Evolutionary conservation across 2,797 vertebrate species (phyloP).

Genomic region (Urocyon cinereoargenteus): DNA sequence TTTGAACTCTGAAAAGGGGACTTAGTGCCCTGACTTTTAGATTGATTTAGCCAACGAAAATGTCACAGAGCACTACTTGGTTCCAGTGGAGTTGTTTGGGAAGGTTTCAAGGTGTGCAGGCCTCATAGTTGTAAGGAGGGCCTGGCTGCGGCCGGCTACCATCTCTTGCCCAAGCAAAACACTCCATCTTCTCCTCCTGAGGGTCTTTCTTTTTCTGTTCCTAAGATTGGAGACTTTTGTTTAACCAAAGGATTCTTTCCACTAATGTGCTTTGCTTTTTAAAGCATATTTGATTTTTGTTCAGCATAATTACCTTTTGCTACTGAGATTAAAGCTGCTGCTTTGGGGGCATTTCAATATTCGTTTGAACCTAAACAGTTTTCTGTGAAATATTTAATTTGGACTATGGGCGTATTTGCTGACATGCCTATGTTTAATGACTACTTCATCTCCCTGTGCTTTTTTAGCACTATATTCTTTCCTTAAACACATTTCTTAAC

Average conservation of each 20-base stretch:
- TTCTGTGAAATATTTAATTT: neutral
- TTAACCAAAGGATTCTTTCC: neutral
- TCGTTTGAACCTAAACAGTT: neutral
- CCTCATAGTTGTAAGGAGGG: neutral
- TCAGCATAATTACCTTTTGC: conserved; percentile 8
- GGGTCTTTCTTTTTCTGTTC: neutral
- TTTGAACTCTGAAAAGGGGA: neutral
- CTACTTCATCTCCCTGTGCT: neutral
- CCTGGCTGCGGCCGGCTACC: rapidly evolving
- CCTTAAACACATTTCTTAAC: neutral
- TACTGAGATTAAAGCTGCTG: neutral
- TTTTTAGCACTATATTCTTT: neutral
- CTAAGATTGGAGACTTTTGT: neutral
- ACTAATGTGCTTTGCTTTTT: neutral
- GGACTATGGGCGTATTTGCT: neutral
- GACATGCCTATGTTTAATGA: neutral
- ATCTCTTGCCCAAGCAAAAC: no score
- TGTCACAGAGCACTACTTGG: neutral
- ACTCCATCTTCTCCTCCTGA: neutral
- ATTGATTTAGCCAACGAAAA: neutral
- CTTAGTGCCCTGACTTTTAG: neutral
- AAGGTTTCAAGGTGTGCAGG: neutral
- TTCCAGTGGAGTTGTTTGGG: neutral
- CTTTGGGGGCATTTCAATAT: neutral
- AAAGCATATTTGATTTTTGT: neutral